A percentile compares a stretch with the other conserved stretches of the same genome.
Evolutionary conservation across 2,797 vertebrate species (phyloP).

Genomic region (Coilia nasus): DNA sequence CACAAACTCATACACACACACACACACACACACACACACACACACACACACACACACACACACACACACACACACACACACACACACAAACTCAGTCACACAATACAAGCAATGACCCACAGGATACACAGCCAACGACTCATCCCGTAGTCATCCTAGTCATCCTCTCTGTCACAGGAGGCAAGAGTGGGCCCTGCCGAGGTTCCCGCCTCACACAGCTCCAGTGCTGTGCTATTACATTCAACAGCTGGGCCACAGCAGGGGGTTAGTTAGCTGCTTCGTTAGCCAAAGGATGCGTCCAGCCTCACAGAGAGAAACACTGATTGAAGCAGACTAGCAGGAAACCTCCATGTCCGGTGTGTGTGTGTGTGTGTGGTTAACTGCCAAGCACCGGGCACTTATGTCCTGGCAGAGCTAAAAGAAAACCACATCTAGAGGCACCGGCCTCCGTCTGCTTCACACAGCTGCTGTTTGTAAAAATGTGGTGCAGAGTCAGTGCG

Average conservation of each 20-base stretch:
- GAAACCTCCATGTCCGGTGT: slow-evolving; percentile 55
- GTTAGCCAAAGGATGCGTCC: slow-evolving; percentile 60
- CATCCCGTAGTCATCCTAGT: neutral
- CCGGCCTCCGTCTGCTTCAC: neutral
- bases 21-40: neutral
- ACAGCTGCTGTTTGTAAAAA: neutral
- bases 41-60: neutral
- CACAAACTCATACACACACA: neutral
- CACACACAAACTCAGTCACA: neutral
- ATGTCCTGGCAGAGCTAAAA: neutral
- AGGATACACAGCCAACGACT: neutral
- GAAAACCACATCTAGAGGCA: neutral
- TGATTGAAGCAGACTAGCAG: slow-evolving; percentile 57
- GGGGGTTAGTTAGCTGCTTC: slow-evolving; percentile 66
- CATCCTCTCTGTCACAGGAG: neutral
- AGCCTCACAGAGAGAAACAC: slow-evolving; percentile 51
- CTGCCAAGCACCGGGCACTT: neutral
- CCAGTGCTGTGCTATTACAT: slow-evolving; percentile 57
- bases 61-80: no score
- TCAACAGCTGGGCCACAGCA: slow-evolving; percentile 65
- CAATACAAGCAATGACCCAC: neutral
- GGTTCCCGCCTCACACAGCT: slow-evolving; percentile 26
- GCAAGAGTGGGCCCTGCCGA: neutral
- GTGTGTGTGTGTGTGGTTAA: neutral
- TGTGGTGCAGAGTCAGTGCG: neutral